These are phyloP conservation scores for Furcula furcula DNA, from an alignment of 2,888 invertebrate genomes.

Conservation along the genomic window DNA sequence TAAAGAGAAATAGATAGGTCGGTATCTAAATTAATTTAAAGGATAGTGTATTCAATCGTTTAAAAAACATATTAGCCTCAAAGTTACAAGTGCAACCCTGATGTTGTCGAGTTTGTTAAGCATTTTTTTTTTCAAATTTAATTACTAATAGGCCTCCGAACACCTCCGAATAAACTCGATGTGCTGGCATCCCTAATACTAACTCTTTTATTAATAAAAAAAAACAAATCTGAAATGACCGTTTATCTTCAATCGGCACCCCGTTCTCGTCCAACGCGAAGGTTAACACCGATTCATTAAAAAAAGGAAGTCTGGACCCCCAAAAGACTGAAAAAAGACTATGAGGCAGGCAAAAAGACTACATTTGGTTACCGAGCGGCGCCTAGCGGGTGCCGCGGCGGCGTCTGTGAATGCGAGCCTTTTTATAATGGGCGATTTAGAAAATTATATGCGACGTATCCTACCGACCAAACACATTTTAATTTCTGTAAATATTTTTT, in stretches of 20 bases:
- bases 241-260: constrained; percentile 80
- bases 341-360: constrained; percentile 62
- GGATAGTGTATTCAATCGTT: too few species aligned
- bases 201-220: constrained; percentile 13
- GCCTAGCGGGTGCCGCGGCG: constrained; percentile 75
- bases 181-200: neutral
- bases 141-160: too few species aligned
- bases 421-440: constrained; percentile 54
- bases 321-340: constrained; percentile 77
- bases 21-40: too few species aligned
- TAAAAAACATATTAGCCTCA: too few species aligned
- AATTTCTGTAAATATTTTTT: too few species aligned
- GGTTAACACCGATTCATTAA: constrained; percentile 81
- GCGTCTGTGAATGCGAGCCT: constrained; percentile 70
- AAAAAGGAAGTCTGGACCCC: constrained; percentile 75
- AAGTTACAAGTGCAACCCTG: too few species aligned
- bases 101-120: too few species aligned
- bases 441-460: too few species aligned
- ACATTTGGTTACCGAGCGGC: constrained; percentile 76
- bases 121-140: too few species aligned
- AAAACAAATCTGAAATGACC: constrained; percentile 46
- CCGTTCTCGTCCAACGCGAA: constrained; percentile 77
- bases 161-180: neutral
- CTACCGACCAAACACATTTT: too few species aligned
- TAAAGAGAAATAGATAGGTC: too few species aligned